Conservation (phyloP, 2,113 vertebrate genomes). For the Dasypus novemcinctus region DNA sequence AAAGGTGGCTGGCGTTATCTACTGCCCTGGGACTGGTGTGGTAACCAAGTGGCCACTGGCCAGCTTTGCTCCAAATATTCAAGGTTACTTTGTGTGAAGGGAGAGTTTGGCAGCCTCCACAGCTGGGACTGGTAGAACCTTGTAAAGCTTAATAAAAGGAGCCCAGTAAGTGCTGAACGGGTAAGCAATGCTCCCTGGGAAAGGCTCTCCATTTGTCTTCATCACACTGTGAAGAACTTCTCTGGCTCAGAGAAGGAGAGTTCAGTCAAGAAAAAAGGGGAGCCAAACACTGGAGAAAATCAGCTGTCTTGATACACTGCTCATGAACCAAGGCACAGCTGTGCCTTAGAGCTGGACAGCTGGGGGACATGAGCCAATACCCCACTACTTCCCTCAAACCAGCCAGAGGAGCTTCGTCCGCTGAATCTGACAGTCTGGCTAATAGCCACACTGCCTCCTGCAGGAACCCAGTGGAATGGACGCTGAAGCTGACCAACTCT, state of each 20-base stretch:
- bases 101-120: background rate
- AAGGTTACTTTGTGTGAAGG: background rate
- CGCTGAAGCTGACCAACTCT: background rate
- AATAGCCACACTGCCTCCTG: background rate
- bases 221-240: background rate
- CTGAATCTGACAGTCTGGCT: background rate
- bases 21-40: background rate
- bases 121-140: background rate
- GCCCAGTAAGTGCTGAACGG: background rate
- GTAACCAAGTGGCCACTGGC: accelerated
- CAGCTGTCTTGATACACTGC: accelerated
- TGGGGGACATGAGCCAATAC: accelerated
- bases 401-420: background rate
- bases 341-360: background rate
- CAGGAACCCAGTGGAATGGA: background rate
- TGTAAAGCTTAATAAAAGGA: background rate
- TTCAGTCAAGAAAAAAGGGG: too few relatives aligned
- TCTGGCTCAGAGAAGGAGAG: background rate
- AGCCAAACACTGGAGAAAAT: background rate
- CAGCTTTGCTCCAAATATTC: background rate
- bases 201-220: background rate
- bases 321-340: background rate
- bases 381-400: background rate
- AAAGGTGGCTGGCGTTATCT: background rate
- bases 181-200: background rate